Evolutionary conservation across 2,888 invertebrate species (phyloP).

Genomic region (Lasioglossum malachurum): DNA sequence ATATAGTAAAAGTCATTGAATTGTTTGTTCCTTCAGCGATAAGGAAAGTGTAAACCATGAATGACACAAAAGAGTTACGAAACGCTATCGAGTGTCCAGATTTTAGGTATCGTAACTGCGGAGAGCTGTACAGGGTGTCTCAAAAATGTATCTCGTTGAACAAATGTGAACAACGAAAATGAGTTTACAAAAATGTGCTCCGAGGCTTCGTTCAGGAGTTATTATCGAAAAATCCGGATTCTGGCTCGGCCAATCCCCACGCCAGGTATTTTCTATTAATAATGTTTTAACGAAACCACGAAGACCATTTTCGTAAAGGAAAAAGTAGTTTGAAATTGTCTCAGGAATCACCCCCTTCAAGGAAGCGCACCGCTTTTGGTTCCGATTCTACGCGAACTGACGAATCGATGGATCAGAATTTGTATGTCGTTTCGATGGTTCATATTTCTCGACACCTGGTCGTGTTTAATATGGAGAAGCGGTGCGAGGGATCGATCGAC

Average conservation of each 20-base stretch:
- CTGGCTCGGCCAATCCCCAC: too few species aligned
- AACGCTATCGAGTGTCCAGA: not conserved
- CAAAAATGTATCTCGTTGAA: too few species aligned
- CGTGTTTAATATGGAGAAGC: slow-evolving; percentile 8
- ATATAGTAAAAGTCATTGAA: not conserved
- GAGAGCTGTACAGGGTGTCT: not conserved
- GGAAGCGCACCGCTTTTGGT: too few species aligned
- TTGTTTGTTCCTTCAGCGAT: not conserved
- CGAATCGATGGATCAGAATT: not conserved
- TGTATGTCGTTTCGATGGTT: not conserved
- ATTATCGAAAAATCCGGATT: too few species aligned
- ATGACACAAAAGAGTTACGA: not conserved
- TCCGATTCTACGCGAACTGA: not conserved
- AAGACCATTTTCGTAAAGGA: too few species aligned
- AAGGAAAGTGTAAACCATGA: not conserved
- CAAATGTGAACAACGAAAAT: too few species aligned
- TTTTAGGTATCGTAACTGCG: not conserved
- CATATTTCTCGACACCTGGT: not conserved
- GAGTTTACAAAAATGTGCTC: too few species aligned
- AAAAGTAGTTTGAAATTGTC: too few species aligned
- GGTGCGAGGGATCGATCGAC: not conserved
- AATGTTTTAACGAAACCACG: too few species aligned
- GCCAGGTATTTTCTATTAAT: too few species aligned
- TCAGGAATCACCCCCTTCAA: too few species aligned
- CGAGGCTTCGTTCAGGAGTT: too few species aligned